Percentiles rank a stretch among this genome's conserved stretches.
phyloP scores from a whole-genome alignment of 1,140 invertebrate genomes.

The Magallana gigas region DNA sequence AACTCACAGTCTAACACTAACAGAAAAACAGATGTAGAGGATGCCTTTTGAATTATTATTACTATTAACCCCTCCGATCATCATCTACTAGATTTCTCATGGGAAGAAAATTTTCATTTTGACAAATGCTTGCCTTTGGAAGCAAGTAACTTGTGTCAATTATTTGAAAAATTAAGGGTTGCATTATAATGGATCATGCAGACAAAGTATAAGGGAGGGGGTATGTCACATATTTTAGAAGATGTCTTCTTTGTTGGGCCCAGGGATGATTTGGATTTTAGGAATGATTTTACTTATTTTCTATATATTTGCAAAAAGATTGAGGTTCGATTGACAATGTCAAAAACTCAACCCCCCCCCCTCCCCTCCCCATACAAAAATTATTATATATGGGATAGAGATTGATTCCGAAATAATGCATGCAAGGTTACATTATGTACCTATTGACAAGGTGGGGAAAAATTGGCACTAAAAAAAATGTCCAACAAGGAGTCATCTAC shows the following conservation, averaged over 20 bases:
- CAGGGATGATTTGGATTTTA: conserved; percentile 11
- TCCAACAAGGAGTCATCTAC: conserved; percentile 9
- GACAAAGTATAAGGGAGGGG: conserved; percentile 7
- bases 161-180: conserved; percentile 53
- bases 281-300: conserved; percentile 41
- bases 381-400: conserved; percentile 55
- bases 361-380: neutral
- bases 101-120: conserved; percentile 45
- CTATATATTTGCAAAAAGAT: conserved; percentile 40
- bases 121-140: conserved; percentile 58
- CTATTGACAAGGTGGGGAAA: neutral
- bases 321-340: conserved; percentile 50
- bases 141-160: conserved; percentile 52
- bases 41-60: conserved; percentile 48
- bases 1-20: neutral
- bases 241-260: conserved; percentile 60
- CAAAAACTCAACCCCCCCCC: conserved; percentile 47
- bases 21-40: conserved; percentile 47
- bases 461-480: neutral
- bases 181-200: conserved; percentile 54
- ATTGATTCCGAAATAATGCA: conserved; percentile 40
- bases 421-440: neutral
- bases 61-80: conserved; percentile 40
- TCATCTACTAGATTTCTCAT: conserved; percentile 48
- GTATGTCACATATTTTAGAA: conserved; percentile 55